Percentiles rank a stretch among this genome's conserved stretches.
Conservation (phyloP, 1,140 invertebrate genomes). For the Aphaenogaster rudis region DNA sequence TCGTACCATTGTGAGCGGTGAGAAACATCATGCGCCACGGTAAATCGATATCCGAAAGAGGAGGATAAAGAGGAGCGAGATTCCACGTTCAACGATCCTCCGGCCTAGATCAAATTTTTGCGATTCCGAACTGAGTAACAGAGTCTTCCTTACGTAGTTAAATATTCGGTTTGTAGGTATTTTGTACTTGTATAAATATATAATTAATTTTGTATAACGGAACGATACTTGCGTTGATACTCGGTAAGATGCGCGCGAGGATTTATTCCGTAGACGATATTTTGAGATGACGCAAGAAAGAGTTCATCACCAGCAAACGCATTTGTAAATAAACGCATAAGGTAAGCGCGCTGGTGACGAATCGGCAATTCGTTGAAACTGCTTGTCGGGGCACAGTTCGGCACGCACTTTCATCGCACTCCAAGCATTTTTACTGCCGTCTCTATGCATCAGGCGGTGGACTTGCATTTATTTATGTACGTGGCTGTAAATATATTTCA, state of each 20-base stretch:
- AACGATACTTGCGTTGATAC: constrained; percentile 5
- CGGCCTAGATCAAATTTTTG: constrained; percentile 17
- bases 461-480: constrained; percentile 60
- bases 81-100: background rate
- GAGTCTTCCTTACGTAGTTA: constrained; percentile 61
- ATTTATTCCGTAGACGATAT: background rate
- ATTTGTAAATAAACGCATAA: constrained; percentile 47
- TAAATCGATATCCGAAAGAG: constrained; percentile 1
- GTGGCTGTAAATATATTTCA: constrained; percentile 45
- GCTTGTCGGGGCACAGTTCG: background rate
- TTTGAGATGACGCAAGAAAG: background rate
- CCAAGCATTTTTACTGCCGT: constrained; percentile 34
- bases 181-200: constrained; percentile 50
- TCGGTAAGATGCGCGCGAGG: background rate
- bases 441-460: constrained; percentile 22
- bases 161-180: constrained; percentile 41
- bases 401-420: background rate
- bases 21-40: background rate
- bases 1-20: constrained; percentile 27
- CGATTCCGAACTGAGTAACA: constrained; percentile 28
- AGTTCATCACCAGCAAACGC: constrained; percentile 13
- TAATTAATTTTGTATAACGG: constrained; percentile 21
- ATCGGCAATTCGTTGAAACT: background rate
- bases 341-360: background rate
- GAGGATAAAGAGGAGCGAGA: constrained; percentile 11